phyloP scores from a whole-genome alignment of 2,888 invertebrate genomes.

The Abscondita cerata region DNA sequence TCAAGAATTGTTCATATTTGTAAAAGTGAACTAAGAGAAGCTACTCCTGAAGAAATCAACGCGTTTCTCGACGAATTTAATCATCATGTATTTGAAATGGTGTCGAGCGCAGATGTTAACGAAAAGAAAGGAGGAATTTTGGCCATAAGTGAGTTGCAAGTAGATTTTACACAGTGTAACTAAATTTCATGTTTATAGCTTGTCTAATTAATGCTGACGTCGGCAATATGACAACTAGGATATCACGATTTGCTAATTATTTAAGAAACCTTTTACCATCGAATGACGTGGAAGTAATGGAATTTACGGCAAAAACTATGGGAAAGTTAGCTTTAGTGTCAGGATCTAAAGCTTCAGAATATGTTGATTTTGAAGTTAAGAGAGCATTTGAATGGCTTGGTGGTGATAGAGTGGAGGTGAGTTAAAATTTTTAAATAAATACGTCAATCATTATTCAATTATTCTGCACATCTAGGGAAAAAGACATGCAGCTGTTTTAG shows the following conservation, averaged over 20 bases:
- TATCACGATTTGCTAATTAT: conserved; percentile 92
- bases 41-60: conserved; percentile 88
- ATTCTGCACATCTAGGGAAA: too few relatives aligned
- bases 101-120: conserved; percentile 88
- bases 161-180: not conserved
- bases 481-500: conserved; percentile 89
- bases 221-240: conserved; percentile 88
- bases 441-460: too few relatives aligned
- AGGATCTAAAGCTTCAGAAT: conserved; percentile 93
- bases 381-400: conserved; percentile 95
- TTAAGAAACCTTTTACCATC: conserved; percentile 89
- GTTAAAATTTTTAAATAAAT: not conserved
- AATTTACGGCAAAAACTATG: conserved; percentile 93
- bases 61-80: conserved; percentile 94
- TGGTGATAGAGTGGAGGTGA: conserved; percentile 83
- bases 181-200: conserved; percentile 64
- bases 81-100: conserved; percentile 96
- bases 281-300: conserved; percentile 92
- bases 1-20: conserved; percentile 87
- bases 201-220: conserved; percentile 93
- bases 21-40: conserved; percentile 91
- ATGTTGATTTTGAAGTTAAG: conserved; percentile 98
- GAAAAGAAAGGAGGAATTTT: conserved; percentile 96
- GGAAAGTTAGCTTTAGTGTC: conserved; percentile 90
- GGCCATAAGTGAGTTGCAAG: conserved; percentile 80